Conservation (phyloP, 2,113 vertebrate species). For the Myrmecophaga tridactyla region DNA sequence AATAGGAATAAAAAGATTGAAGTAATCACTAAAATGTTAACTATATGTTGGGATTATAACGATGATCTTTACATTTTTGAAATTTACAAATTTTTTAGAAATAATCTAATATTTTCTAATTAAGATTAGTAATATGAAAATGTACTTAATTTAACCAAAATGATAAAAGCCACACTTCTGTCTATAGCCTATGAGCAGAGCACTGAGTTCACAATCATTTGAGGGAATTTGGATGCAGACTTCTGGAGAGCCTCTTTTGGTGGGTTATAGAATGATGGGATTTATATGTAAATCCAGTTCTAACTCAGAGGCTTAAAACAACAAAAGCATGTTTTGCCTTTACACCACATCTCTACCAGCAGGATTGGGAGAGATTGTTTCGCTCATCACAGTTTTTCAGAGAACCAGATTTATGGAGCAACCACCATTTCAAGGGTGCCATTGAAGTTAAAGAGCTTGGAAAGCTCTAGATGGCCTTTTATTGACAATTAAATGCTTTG, state of each 20-base stretch:
- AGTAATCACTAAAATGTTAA: neutral
- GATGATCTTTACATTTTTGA: neutral
- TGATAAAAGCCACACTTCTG: neutral
- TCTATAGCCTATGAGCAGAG: neutral
- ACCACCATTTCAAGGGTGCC: neutral
- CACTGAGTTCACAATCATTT: neutral
- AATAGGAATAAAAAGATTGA: neutral
- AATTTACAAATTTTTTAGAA: neutral
- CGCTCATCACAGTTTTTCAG: neutral
- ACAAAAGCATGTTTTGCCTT: neutral
- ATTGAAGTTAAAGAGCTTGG: neutral
- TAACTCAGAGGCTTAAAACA: neutral
- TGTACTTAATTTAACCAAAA: neutral
- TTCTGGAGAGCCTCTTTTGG: neutral
- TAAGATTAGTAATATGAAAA: neutral
- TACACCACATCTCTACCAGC: neutral
- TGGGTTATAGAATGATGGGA: too few relatives aligned
- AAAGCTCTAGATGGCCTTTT: neutral
- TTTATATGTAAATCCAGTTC: neutral
- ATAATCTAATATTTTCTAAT: neutral
- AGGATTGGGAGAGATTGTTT: neutral
- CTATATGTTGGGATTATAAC: neutral
- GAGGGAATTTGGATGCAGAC: neutral
- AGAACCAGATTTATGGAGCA: neutral
- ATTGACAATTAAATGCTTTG: neutral